These are phyloP conservation scores for Formica exsecta DNA, from an alignment of 1,140 invertebrate genomes.

Conservation along the genomic window DNA sequence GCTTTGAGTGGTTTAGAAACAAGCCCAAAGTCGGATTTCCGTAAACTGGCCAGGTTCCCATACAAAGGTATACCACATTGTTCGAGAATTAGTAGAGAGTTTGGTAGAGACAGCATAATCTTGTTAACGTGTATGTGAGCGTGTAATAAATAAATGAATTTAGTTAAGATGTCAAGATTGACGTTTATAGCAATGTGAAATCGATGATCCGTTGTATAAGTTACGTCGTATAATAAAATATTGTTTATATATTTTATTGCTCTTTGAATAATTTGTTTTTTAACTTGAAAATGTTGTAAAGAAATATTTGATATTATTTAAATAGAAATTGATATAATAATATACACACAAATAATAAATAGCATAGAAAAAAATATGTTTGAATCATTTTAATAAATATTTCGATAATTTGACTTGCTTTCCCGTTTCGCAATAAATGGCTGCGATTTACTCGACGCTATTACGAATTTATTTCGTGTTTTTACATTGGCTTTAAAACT, in stretches of 20 bases:
- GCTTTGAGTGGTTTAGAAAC: conserved; percentile 30
- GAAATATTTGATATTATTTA: not conserved
- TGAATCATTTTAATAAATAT: not conserved
- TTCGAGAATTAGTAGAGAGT: conserved; percentile 14
- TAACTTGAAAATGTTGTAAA: not conserved
- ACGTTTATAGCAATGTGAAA: not conserved
- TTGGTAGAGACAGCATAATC: not conserved
- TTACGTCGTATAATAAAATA: not conserved
- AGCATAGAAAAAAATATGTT: not conserved
- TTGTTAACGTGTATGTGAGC: too few species aligned
- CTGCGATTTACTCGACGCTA: conserved; percentile 15
- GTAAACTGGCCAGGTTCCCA: conserved; percentile 17
- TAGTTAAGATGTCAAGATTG: not conserved
- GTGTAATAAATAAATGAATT: not conserved
- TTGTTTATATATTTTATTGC: too few species aligned
- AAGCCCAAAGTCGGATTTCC: conserved; percentile 32
- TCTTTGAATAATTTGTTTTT: not conserved
- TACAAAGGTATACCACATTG: conserved; percentile 25
- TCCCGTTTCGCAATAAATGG: conserved; percentile 9
- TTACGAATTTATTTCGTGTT: conserved; percentile 35
- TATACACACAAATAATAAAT: conserved; percentile 3
- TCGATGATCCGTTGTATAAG: not conserved
- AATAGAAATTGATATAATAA: not conserved
- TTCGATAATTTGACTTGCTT: conserved; percentile 14
- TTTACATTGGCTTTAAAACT: conserved; percentile 18